phyloP scores from a whole-genome alignment of 1,140 invertebrate species.

The Caenorhabditis tropicalis region DNA sequence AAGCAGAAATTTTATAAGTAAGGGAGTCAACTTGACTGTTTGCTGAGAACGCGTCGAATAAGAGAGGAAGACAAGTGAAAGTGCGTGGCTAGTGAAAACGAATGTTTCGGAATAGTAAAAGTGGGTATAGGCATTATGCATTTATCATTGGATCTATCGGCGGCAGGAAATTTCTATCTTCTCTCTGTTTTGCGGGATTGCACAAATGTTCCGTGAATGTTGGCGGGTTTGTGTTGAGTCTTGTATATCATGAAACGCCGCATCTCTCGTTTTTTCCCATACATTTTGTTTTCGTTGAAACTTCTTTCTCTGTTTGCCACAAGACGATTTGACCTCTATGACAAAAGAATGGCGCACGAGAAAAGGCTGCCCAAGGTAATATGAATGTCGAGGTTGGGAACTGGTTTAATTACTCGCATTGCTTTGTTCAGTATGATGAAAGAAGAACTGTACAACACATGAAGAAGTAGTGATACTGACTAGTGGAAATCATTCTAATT shows the following conservation, averaged over 20 bases:
- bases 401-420: too few species aligned
- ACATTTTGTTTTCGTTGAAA: too few species aligned
- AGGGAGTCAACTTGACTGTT: slow-evolving; percentile 3
- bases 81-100: slow-evolving; percentile 23
- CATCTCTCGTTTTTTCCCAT: not conserved
- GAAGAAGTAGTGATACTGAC: too few species aligned
- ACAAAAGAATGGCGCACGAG: too few species aligned
- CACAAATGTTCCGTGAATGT: not conserved
- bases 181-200: not conserved
- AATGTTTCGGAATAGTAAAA: slow-evolving; percentile 26
- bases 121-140: not conserved
- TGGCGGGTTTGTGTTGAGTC: not conserved
- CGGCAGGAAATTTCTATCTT: not conserved
- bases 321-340: not conserved
- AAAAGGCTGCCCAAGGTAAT: too few species aligned
- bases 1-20: not conserved
- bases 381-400: too few species aligned
- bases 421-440: too few species aligned
- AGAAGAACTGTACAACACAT: too few species aligned
- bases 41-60: not conserved
- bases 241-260: not conserved
- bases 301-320: not conserved
- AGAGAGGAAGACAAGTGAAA: slow-evolving; percentile 4
- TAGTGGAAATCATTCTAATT: too few species aligned
- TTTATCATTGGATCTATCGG: slow-evolving; percentile 13